Percentiles rank a stretch among this genome's conserved stretches.
phyloP scores from a whole-genome alignment of 1,140 invertebrate species.

The Diorhabda sublineata region DNA sequence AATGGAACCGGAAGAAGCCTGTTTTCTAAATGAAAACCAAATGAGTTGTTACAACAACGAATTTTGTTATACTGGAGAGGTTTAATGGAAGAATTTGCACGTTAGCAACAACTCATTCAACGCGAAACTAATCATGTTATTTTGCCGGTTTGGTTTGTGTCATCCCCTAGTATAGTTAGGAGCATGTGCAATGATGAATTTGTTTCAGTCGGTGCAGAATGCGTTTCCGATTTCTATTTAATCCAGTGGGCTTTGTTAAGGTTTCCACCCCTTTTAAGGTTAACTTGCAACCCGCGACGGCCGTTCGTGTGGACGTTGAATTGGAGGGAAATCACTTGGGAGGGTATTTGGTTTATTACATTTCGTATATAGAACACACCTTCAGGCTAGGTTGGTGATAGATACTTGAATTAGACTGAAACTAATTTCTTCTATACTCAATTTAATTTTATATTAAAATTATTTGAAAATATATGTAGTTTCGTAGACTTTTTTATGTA shows the following conservation, averaged over 20 bases:
- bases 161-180: conserved; percentile 25
- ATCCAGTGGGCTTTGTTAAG: conserved; percentile 23
- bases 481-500: too few relatives aligned
- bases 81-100: neutral
- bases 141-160: conserved; percentile 36
- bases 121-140: conserved; percentile 41
- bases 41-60: too few relatives aligned
- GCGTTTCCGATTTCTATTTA: conserved; percentile 34
- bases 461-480: too few relatives aligned
- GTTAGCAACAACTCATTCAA: conserved; percentile 26
- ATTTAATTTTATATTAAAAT: too few relatives aligned
- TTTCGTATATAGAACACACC: too few relatives aligned
- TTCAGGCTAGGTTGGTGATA: too few relatives aligned
- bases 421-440: too few relatives aligned
- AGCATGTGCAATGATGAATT: conserved; percentile 42
- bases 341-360: neutral
- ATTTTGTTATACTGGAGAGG: too few relatives aligned
- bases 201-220: conserved; percentile 25
- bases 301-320: neutral
- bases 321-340: neutral
- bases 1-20: too few relatives aligned
- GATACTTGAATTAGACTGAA: too few relatives aligned
- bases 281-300: neutral
- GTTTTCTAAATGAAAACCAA: too few relatives aligned
- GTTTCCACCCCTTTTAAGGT: conserved; percentile 18